Evolutionary conservation across 2,888 invertebrate genomes (phyloP).

Genomic region (Microchrysa polita): DNA sequence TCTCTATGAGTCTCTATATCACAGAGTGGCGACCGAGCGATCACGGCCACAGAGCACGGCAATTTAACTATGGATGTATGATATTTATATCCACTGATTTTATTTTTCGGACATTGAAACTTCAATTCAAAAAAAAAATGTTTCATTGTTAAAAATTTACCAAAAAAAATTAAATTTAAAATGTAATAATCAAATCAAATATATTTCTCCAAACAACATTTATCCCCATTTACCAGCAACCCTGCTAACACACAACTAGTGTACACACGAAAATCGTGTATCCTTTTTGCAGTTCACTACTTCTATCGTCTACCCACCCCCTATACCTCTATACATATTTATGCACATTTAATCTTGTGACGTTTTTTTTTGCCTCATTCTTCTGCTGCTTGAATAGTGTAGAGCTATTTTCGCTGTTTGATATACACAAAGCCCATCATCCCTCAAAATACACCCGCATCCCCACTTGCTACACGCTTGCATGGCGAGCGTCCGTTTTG

Average conservation of each 20-base stretch:
- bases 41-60: too few relatives aligned
- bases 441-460: background rate
- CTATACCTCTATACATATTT: background rate
- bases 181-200: too few relatives aligned
- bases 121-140: too few relatives aligned
- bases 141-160: too few relatives aligned
- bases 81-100: too few relatives aligned
- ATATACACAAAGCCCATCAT: background rate
- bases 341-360: slow-evolving; percentile 13
- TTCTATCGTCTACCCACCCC: background rate
- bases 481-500: background rate
- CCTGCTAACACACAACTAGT: background rate
- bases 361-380: slow-evolving; percentile 25
- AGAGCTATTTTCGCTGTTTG: slow-evolving; percentile 1
- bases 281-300: slow-evolving; percentile 17
- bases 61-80: too few relatives aligned
- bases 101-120: too few relatives aligned
- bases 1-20: too few relatives aligned
- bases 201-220: too few relatives aligned
- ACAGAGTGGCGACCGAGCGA: too few relatives aligned
- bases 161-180: too few relatives aligned
- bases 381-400: slow-evolving; percentile 25
- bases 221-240: too few relatives aligned
- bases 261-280: background rate
- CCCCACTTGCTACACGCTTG: background rate